Base-by-base conservation (phyloP, 2,888 invertebrate genomes). In the Nasonovia ribisnigri region DNA sequence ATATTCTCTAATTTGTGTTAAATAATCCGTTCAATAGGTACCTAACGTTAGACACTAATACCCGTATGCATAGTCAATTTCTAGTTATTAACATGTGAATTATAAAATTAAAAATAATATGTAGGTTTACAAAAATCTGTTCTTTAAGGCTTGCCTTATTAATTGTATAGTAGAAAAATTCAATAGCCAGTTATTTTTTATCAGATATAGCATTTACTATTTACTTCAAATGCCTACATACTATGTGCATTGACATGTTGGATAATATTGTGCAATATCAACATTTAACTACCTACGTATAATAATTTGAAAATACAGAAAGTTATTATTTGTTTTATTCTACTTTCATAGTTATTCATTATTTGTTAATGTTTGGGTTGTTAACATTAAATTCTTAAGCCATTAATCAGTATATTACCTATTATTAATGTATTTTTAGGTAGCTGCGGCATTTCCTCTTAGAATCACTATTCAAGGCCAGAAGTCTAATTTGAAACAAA, bases 401-500 rank as follows among this genome's bases (percentile, higher is more conserved):
- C 51, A 51, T 16, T 51, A 51, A 51, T 26, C 1, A 57, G 26
- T 54, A 42, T 46, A 51, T 57, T n/a, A 57, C 57, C 57, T 57
- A 24, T 92, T 57, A 20, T 36, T 91, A 84, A 84, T 88, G 29
- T 89, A 11, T 54, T 86, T 88, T 87, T 43, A 93, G 93, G 46
- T 87, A 43, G 93, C 86, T 16, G 93, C 93, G 13, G 90, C 90
- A 5, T 90, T 93, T 86, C 90, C 93, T 42, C 93, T 90, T 87
- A 93, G 93, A 87, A 29, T 93, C 3, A 93, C 93, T 67, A 51
- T 93, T 60, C 93, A 90, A 86, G 90, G 67, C 36, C 93, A 57
- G 43, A 93, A 93, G 26, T 43, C 90, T 67, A 88, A 86, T 84
- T 90, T 93, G 36, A 93, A 90, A 90, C 86, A 86, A 67, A 90